A percentile compares a stretch with the other conserved stretches of the same genome.
Evolutionary conservation across 2,797 vertebrate genomes (phyloP).

Genomic region (Botia kubotai): DNA sequence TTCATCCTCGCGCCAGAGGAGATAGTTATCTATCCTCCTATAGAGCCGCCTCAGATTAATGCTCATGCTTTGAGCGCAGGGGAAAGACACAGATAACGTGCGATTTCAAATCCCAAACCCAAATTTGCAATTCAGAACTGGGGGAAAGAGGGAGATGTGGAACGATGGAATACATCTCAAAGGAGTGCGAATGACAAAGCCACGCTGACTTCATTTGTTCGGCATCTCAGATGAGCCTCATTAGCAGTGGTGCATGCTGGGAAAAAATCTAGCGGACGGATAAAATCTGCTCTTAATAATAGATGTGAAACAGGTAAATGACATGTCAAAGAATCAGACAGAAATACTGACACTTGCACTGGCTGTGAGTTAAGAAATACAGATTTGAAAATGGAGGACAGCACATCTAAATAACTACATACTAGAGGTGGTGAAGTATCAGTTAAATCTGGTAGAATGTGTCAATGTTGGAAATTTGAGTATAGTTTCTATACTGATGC

Average conservation of each 20-base stretch:
- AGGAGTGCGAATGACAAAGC: slow-evolving; percentile 77
- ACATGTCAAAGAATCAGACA: slow-evolving; percentile 52
- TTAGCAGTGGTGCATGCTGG: slow-evolving; percentile 72
- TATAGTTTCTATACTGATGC: too few relatives aligned
- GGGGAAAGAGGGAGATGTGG: slow-evolving; percentile 57
- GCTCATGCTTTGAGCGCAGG: slow-evolving; percentile 45
- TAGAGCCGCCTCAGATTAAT: slow-evolving; percentile 55
- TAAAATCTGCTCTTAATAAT: slow-evolving; percentile 70
- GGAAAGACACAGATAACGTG: slow-evolving; percentile 51
- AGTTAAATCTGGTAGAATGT: too few relatives aligned
- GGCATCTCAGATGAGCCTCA: slow-evolving; percentile 76
- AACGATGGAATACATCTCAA: slow-evolving; percentile 52
- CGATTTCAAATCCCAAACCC: slow-evolving; percentile 54
- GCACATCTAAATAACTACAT: too few relatives aligned
- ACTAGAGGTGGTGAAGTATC: too few relatives aligned
- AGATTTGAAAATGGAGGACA: neutral
- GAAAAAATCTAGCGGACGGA: slow-evolving; percentile 68
- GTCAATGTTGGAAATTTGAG: too few relatives aligned
- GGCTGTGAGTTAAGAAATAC: slow-evolving; percentile 5
- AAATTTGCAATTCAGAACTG: slow-evolving; percentile 57
- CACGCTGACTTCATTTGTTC: slow-evolving; percentile 80
- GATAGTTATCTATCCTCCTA: slow-evolving; percentile 59
- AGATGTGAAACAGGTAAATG: slow-evolving; percentile 61
- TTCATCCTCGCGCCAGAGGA: slow-evolving; percentile 47
- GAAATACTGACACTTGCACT: slow-evolving; percentile 45